Conservation (phyloP, 2,797 vertebrate species). For the Furcifer pardalis region DNA sequence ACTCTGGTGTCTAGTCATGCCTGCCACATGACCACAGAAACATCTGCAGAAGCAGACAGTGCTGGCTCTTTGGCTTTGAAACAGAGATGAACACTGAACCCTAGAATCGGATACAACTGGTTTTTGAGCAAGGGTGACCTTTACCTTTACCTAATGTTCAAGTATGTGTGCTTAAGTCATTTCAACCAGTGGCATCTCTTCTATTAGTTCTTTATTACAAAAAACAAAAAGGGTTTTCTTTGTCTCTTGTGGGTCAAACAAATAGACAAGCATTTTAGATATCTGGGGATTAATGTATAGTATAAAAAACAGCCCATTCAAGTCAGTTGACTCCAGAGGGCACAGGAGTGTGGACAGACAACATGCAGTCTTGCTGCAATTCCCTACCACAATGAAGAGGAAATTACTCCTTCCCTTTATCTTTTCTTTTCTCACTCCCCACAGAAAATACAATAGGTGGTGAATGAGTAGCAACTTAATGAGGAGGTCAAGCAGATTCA, state of each 20-base stretch:
- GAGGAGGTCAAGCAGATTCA: not conserved
- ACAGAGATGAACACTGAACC: too few relatives aligned
- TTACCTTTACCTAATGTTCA: not conserved
- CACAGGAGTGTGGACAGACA: not conserved
- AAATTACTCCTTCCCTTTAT: slow-evolving; percentile 14
- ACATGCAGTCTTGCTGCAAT: not conserved
- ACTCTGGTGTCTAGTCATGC: too few relatives aligned
- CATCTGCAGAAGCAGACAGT: too few relatives aligned
- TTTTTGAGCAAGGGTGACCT: too few relatives aligned
- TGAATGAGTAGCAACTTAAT: not conserved
- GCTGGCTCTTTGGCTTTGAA: too few relatives aligned
- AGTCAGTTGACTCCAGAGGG: slow-evolving; percentile 7
- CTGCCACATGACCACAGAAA: too few relatives aligned
- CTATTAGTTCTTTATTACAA: too few relatives aligned
- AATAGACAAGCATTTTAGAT: too few relatives aligned
- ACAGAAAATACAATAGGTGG: too few relatives aligned
- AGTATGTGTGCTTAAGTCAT: not conserved
- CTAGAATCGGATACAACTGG: too few relatives aligned
- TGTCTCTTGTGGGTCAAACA: too few relatives aligned
- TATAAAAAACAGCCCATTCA: not conserved
- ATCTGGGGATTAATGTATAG: not conserved
- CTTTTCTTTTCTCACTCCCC: not conserved
- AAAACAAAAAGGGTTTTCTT: too few relatives aligned
- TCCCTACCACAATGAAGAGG: not conserved
- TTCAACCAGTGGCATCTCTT: not conserved